Base-by-base conservation (phyloP, 2,113 vertebrate genomes). In the Lagenorhynchus albirostris region DNA sequence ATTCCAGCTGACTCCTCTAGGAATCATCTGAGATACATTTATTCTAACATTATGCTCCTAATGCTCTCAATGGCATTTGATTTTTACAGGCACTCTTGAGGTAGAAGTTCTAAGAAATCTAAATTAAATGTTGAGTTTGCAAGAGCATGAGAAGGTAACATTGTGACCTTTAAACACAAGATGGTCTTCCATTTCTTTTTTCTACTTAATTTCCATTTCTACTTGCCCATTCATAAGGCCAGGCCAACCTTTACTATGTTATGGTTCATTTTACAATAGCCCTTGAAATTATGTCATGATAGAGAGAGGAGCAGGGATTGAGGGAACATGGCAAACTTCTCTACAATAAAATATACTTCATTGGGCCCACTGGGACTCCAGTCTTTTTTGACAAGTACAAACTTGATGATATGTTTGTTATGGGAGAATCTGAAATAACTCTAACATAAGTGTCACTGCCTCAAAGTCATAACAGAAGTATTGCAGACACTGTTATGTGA, bases 111-210 rank as follows among this genome's bases (percentile, higher is more conserved):
- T 76, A 88, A 73, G 41, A 95, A 96, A 85, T 84, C 89, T 91
- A 81, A 91, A 95, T 95, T 77, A 91, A 96, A 89, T n/a, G 86
- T 86, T 44, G 33, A 82, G 26, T 95, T 76, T 96, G 60, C 82
- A 93, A 93, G 29, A 58, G 13, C 20, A 14, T 73, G 76, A 47
- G 85, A 73, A 79, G 38, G 47, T 82, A 73, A 86, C 76, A 17
- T 14, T 36, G 44, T 94, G 73, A 95, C 55, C 44, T 94, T 95
- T 92, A 89, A 96, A 33, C 20, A 63, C 77, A 65, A 77, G 31
- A 44, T 47, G 3, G 14, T 68, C 41, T 68, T 85, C 41, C 55
- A 41, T 79, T 88, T 87, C 26, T 63, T 79, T 91, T 82, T n/a
- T 71, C 53, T 55, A 20, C 14, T 38, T 74, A 82, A 73, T 86